Evolutionary conservation across 2,888 invertebrate species (phyloP).

Genomic region (Ischnus inquisitorius): DNA sequence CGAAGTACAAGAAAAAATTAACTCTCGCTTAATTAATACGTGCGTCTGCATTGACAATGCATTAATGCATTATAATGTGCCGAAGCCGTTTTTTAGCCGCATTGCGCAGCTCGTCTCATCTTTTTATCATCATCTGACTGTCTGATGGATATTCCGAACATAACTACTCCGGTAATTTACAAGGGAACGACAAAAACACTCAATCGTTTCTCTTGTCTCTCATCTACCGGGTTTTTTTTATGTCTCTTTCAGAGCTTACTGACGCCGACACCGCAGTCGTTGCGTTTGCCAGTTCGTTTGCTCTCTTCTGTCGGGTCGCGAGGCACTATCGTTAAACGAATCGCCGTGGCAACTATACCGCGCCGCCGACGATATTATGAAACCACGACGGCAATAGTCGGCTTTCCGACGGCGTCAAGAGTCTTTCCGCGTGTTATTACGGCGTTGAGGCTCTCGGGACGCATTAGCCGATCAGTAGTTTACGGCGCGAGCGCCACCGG

Average conservation of each 20-base stretch:
- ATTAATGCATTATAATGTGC: constrained; percentile 32
- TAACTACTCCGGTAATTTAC: constrained; percentile 55
- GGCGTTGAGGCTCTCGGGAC: constrained; percentile 54
- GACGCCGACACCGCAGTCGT: constrained; percentile 22
- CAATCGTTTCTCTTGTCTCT: constrained; percentile 57
- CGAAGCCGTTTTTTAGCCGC: constrained; percentile 20
- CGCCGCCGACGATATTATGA: constrained; percentile 63
- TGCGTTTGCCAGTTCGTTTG: constrained; percentile 30
- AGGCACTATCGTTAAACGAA: constrained; percentile 65
- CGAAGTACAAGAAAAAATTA: not conserved
- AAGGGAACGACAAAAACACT: constrained; percentile 65
- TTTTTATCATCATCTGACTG: constrained; percentile 19
- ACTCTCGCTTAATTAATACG: not conserved
- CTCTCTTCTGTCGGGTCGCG: constrained; percentile 34
- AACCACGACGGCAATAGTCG: constrained; percentile 50
- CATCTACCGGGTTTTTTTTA: constrained; percentile 40
- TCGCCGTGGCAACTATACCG: constrained; percentile 53
- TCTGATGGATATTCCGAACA: constrained; percentile 38
- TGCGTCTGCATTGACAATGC: constrained; percentile 31
- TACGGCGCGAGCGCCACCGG: constrained; percentile 48
- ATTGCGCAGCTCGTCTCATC: not conserved
- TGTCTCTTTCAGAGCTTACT: constrained; percentile 16
- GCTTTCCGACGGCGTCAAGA: constrained; percentile 32
- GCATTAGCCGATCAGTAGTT: constrained; percentile 68
- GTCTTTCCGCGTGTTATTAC: constrained; percentile 63